Base-by-base conservation (phyloP, 2,888 invertebrate genomes). In the Hoplodrina ambigua region DNA sequence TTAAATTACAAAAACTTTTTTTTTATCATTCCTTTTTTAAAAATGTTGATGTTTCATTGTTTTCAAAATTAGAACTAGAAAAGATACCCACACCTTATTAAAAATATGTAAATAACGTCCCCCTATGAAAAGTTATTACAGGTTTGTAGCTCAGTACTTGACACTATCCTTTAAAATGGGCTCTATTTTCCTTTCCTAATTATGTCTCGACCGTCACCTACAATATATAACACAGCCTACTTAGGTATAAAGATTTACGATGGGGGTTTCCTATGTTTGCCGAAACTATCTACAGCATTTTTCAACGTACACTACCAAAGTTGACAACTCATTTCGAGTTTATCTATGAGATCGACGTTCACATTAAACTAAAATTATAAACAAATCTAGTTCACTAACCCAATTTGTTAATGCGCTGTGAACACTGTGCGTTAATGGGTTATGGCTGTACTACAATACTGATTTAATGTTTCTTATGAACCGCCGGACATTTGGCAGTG, bases 391-490 rank as follows among this genome's bases (percentile, higher is more conserved):
- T 79, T 72, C 75, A 81, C 55, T 75, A 74, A 81, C 84, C 85
- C 54, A 81, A 62, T 74, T 79, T 65, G 65, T 62, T 75, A 75
- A 73, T 56, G 53, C 49, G 58, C 62, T 70, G 70, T 68, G 69
- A 77, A 78, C 46, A 64, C 57, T 52, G 44, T 56, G 52, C 56
- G 69, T 71, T 74, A 82, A 82, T 84, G 71, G 83, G 83, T 79
- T 75, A 83, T 69, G 73, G 65, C 50, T 72, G 62, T 61, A 72
- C 52, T 62, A 70, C 72, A 63, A 77, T 79, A 70, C 61, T 57
- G 72, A 73, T 82, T 78, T 78, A 83, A 83, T 84, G 70, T 78
- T 83, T 84, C 82, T 60, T 62, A 78, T 20, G 84, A 82, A 80
- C 56, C 49, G 56, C 46, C 53, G 67, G 50, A 73, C 70, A 74